These are phyloP conservation scores for Orthosia gracilis DNA, from an alignment of 2,888 invertebrate species.

Conservation along the genomic window DNA sequence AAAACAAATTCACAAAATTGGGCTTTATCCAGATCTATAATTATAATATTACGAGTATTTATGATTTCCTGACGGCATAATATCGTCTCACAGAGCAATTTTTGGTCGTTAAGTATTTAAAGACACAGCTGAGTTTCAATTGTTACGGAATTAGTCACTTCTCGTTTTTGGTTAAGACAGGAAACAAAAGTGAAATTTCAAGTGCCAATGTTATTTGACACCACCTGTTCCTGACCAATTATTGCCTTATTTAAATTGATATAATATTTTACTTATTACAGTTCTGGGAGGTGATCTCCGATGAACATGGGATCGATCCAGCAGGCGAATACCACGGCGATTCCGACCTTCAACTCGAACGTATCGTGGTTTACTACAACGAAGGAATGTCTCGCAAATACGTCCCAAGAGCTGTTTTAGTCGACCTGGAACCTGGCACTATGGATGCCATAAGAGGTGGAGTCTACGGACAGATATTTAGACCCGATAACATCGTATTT, in stretches of 20 bases:
- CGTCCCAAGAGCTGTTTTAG: slow-evolving; percentile 83
- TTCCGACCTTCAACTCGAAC: slow-evolving; percentile 93
- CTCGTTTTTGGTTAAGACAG: too few relatives aligned
- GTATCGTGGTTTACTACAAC: slow-evolving; percentile 95
- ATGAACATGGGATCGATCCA: slow-evolving; percentile 94
- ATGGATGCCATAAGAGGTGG: slow-evolving; percentile 93
- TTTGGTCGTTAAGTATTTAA: too few relatives aligned
- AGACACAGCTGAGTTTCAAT: slow-evolving; percentile 1
- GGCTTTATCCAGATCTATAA: too few relatives aligned
- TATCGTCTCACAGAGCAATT: too few relatives aligned
- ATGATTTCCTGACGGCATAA: too few relatives aligned
- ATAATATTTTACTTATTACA: slow-evolving; percentile 72
- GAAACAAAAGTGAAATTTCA: too few relatives aligned
- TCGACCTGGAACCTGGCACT: slow-evolving; percentile 84
- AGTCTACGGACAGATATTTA: slow-evolving; percentile 93
- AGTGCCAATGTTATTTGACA: too few relatives aligned
- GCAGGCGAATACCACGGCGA: slow-evolving; percentile 91
- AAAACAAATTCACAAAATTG: too few relatives aligned
- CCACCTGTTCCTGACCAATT: too few relatives aligned
- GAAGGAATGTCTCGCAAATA: slow-evolving; percentile 89
- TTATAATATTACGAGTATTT: too few relatives aligned
- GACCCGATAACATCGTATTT: slow-evolving; percentile 93
- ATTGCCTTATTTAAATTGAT: too few relatives aligned
- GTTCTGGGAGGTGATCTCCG: slow-evolving; percentile 96
- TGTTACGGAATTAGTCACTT: not conserved